These are phyloP conservation scores for Cottoperca gobio DNA, from an alignment of 2,797 vertebrate genomes.

Conservation along the genomic window DNA sequence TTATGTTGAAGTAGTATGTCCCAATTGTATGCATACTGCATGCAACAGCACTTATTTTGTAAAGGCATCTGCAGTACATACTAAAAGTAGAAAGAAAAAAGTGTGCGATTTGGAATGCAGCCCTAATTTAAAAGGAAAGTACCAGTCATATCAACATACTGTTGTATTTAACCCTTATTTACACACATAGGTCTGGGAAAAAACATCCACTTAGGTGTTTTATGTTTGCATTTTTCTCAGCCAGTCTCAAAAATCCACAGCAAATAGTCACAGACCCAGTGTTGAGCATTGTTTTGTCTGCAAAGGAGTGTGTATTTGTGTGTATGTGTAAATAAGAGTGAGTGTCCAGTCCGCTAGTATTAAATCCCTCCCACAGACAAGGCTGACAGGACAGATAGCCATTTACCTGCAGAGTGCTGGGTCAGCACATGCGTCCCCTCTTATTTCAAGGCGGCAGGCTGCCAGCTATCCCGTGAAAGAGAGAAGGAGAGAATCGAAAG, in stretches of 20 bases:
- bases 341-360: slow-evolving; percentile 34
- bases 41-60: neutral
- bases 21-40: neutral
- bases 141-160: neutral
- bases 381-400: slow-evolving; percentile 69
- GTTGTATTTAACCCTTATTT: slow-evolving; percentile 20
- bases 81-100: neutral
- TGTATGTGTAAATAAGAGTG: slow-evolving; percentile 15
- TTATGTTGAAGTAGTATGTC: neutral
- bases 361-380: slow-evolving; percentile 44
- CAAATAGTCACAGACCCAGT: slow-evolving; percentile 11
- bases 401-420: slow-evolving; percentile 70
- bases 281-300: slow-evolving; percentile 30
- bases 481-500: slow-evolving; percentile 48
- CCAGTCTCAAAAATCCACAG: slow-evolving; percentile 15
- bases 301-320: slow-evolving; percentile 22
- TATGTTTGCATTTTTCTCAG: slow-evolving; percentile 48
- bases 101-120: neutral
- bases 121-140: neutral
- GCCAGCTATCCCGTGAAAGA: slow-evolving; percentile 54
- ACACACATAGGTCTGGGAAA: slow-evolving; percentile 8
- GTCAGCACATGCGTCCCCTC: slow-evolving; percentile 71
- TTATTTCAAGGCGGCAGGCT: slow-evolving; percentile 59
- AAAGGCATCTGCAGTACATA: neutral
- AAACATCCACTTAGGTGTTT: slow-evolving; percentile 40